Evolutionary conservation across 1,140 invertebrate genomes (phyloP).

Genomic region (Zaprionus ornatus): DNA sequence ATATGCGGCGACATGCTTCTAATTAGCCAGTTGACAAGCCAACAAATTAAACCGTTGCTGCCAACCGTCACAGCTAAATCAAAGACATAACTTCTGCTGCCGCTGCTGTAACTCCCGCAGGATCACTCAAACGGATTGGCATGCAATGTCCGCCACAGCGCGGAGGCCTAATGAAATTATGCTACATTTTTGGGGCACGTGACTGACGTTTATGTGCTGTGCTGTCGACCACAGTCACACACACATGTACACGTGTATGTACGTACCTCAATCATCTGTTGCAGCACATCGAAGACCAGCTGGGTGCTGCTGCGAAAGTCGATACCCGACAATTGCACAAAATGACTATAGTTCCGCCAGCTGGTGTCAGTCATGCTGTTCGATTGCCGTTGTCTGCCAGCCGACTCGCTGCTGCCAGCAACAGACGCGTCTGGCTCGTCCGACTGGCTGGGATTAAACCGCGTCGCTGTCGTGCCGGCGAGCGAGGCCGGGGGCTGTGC

Average conservation of each 20-base stretch:
- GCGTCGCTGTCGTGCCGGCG: background rate
- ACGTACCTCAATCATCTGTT: constrained; percentile 83
- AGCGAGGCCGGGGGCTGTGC: constrained; percentile 22
- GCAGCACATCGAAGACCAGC: constrained; percentile 82
- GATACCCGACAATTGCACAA: constrained; percentile 76
- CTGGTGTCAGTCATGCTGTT: constrained; percentile 62
- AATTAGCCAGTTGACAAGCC: constrained; percentile 49
- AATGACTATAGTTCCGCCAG: constrained; percentile 78
- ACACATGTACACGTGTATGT: background rate
- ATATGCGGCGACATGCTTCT: constrained; percentile 1
- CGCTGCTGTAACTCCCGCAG: constrained; percentile 14
- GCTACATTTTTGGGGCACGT: constrained; percentile 24
- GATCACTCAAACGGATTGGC: constrained; percentile 41
- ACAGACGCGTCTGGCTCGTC: constrained; percentile 10
- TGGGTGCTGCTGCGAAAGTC: constrained; percentile 83
- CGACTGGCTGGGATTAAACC: background rate
- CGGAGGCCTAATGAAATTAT: constrained; percentile 57
- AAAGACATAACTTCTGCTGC: background rate
- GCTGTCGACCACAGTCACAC: background rate
- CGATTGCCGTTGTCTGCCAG: constrained; percentile 15
- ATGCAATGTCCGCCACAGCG: constrained; percentile 32
- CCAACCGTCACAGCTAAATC: constrained; percentile 16
- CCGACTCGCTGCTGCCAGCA: constrained; percentile 1
- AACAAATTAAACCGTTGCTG: constrained; percentile 44
- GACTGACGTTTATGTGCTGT: constrained; percentile 39